These are phyloP conservation scores for Rhynchomys soricoides DNA, from an alignment of 2,113 vertebrate species.

Conservation along the genomic window DNA sequence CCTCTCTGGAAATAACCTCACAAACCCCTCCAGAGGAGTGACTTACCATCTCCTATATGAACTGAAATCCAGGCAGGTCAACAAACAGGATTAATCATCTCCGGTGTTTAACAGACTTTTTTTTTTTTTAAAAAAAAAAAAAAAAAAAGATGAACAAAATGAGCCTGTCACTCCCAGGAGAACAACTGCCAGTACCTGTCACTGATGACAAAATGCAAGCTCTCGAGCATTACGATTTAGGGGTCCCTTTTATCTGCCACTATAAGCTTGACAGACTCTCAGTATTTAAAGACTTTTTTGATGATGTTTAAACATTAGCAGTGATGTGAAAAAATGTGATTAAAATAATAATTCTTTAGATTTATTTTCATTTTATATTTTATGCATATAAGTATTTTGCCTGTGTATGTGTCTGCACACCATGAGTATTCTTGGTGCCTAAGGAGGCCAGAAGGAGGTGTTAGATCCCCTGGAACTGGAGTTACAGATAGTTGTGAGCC, in stretches of 20 bases:
- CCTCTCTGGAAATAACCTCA: background rate
- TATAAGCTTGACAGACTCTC: slow-evolving; percentile 37
- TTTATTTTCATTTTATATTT: background rate
- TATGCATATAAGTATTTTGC: background rate
- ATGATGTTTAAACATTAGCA: slow-evolving; percentile 21
- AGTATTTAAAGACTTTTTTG: slow-evolving; percentile 31
- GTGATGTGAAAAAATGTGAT: background rate
- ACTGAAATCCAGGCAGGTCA: background rate
- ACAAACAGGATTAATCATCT: background rate
- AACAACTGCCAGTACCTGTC: background rate
- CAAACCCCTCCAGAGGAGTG: background rate
- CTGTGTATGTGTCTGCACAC: background rate
- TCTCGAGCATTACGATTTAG: slow-evolving; percentile 20
- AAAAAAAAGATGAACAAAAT: slow-evolving; percentile 56
- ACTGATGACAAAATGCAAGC: background rate
- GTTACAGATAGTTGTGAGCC: background rate
- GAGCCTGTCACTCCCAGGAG: slow-evolving; percentile 32
- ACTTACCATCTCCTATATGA: background rate
- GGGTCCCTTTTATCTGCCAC: slow-evolving; percentile 13
- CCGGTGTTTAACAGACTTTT: slow-evolving; percentile 9
- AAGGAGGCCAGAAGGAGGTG: background rate
- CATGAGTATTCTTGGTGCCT: background rate
- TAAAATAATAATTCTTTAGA: background rate
- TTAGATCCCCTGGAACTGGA: background rate
- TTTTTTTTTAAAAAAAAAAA: background rate